Evolutionary conservation across 2,888 invertebrate genomes (phyloP), one percentile per base, ranked within the genome.

Genomic region (Cosmia trapezina): DNA sequence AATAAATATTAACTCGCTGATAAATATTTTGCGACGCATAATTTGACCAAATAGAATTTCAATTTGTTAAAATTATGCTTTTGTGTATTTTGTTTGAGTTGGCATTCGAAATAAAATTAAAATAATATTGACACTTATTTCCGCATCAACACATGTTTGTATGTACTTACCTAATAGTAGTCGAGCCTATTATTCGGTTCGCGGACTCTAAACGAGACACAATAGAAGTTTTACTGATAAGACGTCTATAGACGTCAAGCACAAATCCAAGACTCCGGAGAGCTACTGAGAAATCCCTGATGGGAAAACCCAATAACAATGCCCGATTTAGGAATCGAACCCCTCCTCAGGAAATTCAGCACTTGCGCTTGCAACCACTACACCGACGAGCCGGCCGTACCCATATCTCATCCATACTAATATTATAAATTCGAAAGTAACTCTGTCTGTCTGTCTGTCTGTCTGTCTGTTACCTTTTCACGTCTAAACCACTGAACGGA

Each of bases 1-100:
- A 22, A 22, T 45, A 56, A 66, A 47, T 47, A 67, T 43, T 54
- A 33, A 22, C 14, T 43, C 22, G 19, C 37, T 33, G 14, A 59
- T 62, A 33, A 28, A 22, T 4, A 33, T 73, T 59, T 67, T 73
- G 54, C 41, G 60, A n/a, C 60, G 63, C 45, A 68, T 28, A 2
- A 11, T 60, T 43, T 9, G 19, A 19, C 22, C 19, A 28, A n/a
- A 53, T 22, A 47, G 1, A 47, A 14, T 60, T 5, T 51, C 0
- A 71, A 49, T 54, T 56, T 14, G 43, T 22, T n/a, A n/a, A n/a
- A n/a, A n/a, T n/a, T n/a, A n/a, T n/a, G n/a, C n/a, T n/a, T n/a
- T n/a, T n/a, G n/a, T n/a, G n/a, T n/a, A n/a, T n/a, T n/a, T n/a
- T n/a, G n/a, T 28, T 7, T 9, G 8, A 4, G 4, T 22, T 19